Conservation (phyloP, 2,797 vertebrate genomes). For the Lemur catta region DNA sequence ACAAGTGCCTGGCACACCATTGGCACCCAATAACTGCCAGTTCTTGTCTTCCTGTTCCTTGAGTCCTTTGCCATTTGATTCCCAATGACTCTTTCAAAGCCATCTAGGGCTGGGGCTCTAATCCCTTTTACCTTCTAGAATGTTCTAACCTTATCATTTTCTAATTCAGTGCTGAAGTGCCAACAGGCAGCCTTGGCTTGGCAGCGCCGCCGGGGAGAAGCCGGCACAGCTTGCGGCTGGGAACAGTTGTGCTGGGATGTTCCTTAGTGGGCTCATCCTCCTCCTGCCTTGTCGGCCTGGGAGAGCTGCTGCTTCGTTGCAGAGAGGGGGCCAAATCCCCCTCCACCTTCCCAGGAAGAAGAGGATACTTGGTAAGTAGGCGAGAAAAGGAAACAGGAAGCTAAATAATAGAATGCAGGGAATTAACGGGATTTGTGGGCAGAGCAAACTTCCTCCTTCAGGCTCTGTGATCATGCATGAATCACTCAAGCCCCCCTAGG, state of each 20-base stretch:
- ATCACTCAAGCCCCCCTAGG: neutral
- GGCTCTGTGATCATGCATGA: neutral
- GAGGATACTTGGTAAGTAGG: neutral
- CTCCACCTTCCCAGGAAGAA: rapidly evolving
- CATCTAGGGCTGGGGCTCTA: neutral
- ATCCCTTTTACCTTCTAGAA: slow-evolving; percentile 43
- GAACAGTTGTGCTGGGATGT: rapidly evolving
- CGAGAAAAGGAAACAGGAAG: neutral
- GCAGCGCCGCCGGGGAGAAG: neutral
- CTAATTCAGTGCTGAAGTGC: slow-evolving; percentile 67
- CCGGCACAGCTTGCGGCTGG: neutral
- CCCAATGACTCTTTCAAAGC: neutral
- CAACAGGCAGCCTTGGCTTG: slow-evolving; percentile 30
- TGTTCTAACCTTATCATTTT: slow-evolving; percentile 73
- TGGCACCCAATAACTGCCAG: slow-evolving; percentile 57
- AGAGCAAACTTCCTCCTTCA: neutral
- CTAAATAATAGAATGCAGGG: neutral
- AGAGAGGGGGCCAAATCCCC: rapidly evolving
- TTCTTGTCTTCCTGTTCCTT: neutral
- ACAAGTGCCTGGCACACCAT: neutral
- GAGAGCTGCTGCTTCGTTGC: neutral
- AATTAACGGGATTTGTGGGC: neutral
- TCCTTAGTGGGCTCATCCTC: neutral
- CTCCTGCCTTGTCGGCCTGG: neutral
- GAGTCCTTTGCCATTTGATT: neutral